phyloP scores from a whole-genome alignment of 2,797 vertebrate genomes.

The Sciurus carolinensis region DNA sequence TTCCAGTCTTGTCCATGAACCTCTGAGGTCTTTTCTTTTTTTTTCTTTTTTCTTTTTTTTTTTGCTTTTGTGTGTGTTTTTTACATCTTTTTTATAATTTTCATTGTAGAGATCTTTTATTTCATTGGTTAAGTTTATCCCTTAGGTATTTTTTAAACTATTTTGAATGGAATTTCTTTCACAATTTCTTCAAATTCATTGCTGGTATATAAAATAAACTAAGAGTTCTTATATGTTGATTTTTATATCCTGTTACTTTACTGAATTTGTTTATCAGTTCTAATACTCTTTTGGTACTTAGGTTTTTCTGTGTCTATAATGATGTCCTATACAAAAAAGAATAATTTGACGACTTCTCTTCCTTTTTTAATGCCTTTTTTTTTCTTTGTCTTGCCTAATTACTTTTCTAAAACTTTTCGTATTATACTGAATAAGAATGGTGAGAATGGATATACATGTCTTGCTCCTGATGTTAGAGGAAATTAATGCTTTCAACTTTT shows the following conservation, averaged over 20 bases:
- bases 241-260: neutral
- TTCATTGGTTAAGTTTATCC: neutral
- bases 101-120: neutral
- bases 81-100: neutral
- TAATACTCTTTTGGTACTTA: neutral
- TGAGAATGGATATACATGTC: neutral
- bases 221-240: neutral
- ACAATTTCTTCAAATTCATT: neutral
- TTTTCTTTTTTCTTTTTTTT: no score
- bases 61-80: neutral
- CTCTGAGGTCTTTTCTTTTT: neutral
- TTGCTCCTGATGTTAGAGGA: neutral
- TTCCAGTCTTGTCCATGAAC: neutral
- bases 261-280: neutral
- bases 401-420: neutral
- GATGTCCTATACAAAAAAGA: neutral
- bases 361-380: neutral
- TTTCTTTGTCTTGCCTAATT: neutral
- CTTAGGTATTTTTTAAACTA: neutral
- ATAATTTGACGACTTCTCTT: neutral
- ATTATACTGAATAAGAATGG: neutral
- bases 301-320: neutral
- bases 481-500: no score
- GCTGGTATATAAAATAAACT: neutral
- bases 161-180: neutral